These are phyloP conservation scores for Amphiprion clarkii DNA, from an alignment of 2,797 vertebrate species.

Conservation along the genomic window DNA sequence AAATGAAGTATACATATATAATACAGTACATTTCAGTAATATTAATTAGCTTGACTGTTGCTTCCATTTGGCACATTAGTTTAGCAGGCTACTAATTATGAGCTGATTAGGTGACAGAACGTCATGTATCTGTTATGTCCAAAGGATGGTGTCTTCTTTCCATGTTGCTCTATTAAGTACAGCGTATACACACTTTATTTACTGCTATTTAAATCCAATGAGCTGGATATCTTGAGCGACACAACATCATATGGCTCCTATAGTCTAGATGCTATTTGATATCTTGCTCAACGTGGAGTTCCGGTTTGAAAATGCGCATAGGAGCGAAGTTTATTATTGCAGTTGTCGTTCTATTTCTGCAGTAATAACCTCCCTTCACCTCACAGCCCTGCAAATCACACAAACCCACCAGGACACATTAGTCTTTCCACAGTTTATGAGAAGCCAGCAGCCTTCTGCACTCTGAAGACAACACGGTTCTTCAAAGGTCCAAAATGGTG, in stretches of 20 bases:
- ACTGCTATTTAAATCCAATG: too few relatives aligned
- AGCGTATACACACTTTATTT: not conserved
- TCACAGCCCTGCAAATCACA: slow-evolving; percentile 32
- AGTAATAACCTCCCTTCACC: slow-evolving; percentile 11
- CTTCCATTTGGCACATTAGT: too few relatives aligned
- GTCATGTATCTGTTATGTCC: not conserved
- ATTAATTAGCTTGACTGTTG: too few relatives aligned
- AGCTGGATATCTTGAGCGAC: not conserved
- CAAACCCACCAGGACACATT: slow-evolving; percentile 52
- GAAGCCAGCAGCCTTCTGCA: slow-evolving; percentile 17
- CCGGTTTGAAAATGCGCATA: not conserved
- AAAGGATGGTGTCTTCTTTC: not conserved
- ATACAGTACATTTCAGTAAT: too few relatives aligned
- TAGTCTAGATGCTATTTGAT: not conserved
- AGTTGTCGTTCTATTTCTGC: slow-evolving; percentile 40
- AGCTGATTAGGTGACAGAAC: too few relatives aligned
- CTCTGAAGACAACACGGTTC: slow-evolving; percentile 24
- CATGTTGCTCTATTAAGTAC: not conserved
- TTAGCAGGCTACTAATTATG: too few relatives aligned
- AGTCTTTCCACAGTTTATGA: slow-evolving; percentile 41
- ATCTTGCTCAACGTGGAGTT: not conserved
- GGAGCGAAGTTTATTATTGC: slow-evolving; percentile 14
- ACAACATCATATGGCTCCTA: not conserved
- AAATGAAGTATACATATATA: too few relatives aligned
- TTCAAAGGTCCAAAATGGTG: slow-evolving; percentile 14